Base-by-base conservation (phyloP, 2,113 vertebrate genomes). In the Hippopotamus amphibius region DNA sequence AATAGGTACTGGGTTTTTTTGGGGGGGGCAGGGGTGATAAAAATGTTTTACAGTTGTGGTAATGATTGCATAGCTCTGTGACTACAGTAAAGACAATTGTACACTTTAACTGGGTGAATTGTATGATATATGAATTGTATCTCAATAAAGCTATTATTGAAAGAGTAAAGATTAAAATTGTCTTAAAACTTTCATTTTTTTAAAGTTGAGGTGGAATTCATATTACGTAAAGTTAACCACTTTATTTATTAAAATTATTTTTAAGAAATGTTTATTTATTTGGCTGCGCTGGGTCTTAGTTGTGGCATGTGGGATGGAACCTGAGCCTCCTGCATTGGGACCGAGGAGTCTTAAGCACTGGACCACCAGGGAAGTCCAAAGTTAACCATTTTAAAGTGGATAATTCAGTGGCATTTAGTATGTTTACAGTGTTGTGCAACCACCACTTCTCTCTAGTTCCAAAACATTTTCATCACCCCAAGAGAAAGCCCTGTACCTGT, bases 321-420 rank as follows among this genome's bases (percentile, higher is more conserved):
- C 37, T 37, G 37, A 37, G 37, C 37, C 37, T 37, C 37, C 37
- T 37, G 37, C 37, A 37, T 37, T 37, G 37, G 37, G 37, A 37
- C 37, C 37, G 37, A 37, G 37, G 37, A 37, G 37, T 37, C 37
- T 37, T 37, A 37, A 37, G 37, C 37, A 37, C 37, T 37, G 37
- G 37, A 37, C 37, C 37, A 37, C 37, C 37, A 2, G 37, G 37
- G 37, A 37, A 37, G 37, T 37, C 37, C 37, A 33, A 83, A 69
- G 43, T 41, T 89, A 77, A 69, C 50, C 48, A 68, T 76, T 85
- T 89, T 72, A 94, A 90, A 91, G 57, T 26, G 74, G 50, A 81
- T 24, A 48, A 11, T 53, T 90, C 26, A 76, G 24, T 94, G 74
- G 33, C 7, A 41, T 59, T 89, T 90, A 48, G 53, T 81, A 19